Evolutionary conservation across 2,888 invertebrate genomes (phyloP).

Genomic region (Lasioglossum marginatum): DNA sequence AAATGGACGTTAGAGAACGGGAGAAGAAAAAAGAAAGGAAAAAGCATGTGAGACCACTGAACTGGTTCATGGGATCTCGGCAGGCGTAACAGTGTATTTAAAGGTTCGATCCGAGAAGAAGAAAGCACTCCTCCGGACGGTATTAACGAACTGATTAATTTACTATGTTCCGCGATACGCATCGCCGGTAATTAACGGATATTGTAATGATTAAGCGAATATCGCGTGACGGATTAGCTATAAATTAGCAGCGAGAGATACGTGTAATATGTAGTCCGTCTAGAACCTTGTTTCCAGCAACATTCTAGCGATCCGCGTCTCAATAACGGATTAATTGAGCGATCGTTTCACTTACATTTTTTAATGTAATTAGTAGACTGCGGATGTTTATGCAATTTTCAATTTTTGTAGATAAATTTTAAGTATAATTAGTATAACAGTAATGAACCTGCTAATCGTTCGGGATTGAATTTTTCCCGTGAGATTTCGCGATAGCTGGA

Average conservation of each 20-base stretch:
- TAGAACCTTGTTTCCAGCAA: not conserved
- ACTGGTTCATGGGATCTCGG: slow-evolving; percentile 43
- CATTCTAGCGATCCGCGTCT: not conserved
- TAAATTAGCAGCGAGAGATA: slow-evolving; percentile 3
- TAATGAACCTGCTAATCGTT: not conserved
- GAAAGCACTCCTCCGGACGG: not conserved
- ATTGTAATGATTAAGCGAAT: slow-evolving; percentile 11
- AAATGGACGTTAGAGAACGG: slow-evolving; percentile 18
- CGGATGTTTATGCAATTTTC: too few species aligned
- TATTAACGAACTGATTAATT: slow-evolving; percentile 54
- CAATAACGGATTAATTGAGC: not conserved
- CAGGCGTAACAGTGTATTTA: slow-evolving; percentile 41
- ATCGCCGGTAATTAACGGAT: slow-evolving; percentile 36
- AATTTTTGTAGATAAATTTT: too few species aligned
- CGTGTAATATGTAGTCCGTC: too few species aligned
- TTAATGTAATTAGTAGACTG: too few species aligned
- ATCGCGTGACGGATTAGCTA: not conserved
- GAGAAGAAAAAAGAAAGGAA: slow-evolving; percentile 10
- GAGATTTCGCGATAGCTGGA: not conserved
- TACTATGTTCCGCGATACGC: slow-evolving; percentile 20
- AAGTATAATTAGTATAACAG: not conserved
- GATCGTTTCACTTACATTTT: not conserved
- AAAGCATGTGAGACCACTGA: slow-evolving; percentile 20
- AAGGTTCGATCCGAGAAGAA: slow-evolving; percentile 29
- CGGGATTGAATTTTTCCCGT: not conserved